Conservation (phyloP, 2,888 invertebrate species). For the Thereva nobilitata region DNA sequence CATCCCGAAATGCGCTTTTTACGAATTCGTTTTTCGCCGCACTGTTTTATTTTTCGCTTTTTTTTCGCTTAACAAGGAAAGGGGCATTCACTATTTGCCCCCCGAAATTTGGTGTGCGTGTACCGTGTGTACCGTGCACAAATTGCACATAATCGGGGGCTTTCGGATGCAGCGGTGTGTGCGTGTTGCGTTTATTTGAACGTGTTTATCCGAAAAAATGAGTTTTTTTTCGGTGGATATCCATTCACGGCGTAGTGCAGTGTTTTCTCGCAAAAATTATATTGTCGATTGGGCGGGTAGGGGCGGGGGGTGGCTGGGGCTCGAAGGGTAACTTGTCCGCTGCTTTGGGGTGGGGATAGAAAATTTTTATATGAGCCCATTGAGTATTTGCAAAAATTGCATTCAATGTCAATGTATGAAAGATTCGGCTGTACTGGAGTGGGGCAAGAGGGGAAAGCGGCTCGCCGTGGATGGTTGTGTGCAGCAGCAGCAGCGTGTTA, state of each 20-base stretch:
- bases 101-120: constrained; percentile 27
- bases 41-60: constrained; percentile 12
- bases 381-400: constrained; percentile 32
- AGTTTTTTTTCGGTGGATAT: background rate
- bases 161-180: constrained; percentile 20
- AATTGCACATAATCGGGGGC: constrained; percentile 30
- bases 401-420: constrained; percentile 33
- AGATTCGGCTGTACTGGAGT: constrained; percentile 21
- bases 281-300: no score
- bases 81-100: constrained; percentile 33
- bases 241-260: no score
- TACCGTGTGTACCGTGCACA: constrained; percentile 1
- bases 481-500: background rate
- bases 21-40: constrained; percentile 9
- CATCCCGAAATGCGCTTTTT: constrained; percentile 25
- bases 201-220: constrained; percentile 35
- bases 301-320: no score
- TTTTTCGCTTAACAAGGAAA: constrained; percentile 28
- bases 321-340: constrained; percentile 1
- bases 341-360: constrained; percentile 15
- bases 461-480: constrained; percentile 25
- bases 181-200: constrained; percentile 34
- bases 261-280: no score
- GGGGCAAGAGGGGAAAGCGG: constrained; percentile 23
- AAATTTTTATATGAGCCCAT: constrained; percentile 18